A percentile compares a stretch with the other conserved stretches of the same genome.
phyloP scores from a whole-genome alignment of 2,888 invertebrate species.

The Tipula helvola region DNA sequence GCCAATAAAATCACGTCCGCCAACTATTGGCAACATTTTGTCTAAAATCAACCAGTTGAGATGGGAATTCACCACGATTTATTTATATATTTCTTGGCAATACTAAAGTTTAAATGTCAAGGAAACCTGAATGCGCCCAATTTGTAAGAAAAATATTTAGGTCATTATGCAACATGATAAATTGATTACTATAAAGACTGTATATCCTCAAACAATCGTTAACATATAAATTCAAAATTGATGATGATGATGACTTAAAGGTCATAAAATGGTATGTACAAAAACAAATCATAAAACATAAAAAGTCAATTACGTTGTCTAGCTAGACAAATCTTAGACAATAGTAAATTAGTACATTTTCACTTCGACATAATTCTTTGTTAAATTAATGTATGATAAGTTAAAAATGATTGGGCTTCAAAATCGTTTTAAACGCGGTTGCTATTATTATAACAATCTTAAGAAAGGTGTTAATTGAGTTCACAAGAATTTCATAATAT shows the following conservation, averaged over 20 bases:
- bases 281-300: background rate
- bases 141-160: no score
- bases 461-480: background rate
- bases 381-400: background rate
- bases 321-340: background rate
- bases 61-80: no score
- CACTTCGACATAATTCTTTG: background rate
- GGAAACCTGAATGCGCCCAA: no score
- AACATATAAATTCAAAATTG: background rate
- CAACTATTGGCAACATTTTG: no score
- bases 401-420: background rate
- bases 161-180: no score
- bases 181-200: no score
- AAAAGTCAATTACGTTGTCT: background rate
- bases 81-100: no score
- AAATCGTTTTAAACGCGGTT: background rate
- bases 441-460: background rate
- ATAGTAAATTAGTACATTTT: background rate
- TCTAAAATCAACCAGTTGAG: no score
- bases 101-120: no score
- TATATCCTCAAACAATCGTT: background rate
- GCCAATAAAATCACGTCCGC: no score
- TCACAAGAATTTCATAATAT: background rate
- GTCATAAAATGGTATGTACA: background rate
- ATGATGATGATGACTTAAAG: background rate